These are phyloP conservation scores for Aporophyla nigra DNA, from an alignment of 2,888 invertebrate species.

Conservation along the genomic window DNA sequence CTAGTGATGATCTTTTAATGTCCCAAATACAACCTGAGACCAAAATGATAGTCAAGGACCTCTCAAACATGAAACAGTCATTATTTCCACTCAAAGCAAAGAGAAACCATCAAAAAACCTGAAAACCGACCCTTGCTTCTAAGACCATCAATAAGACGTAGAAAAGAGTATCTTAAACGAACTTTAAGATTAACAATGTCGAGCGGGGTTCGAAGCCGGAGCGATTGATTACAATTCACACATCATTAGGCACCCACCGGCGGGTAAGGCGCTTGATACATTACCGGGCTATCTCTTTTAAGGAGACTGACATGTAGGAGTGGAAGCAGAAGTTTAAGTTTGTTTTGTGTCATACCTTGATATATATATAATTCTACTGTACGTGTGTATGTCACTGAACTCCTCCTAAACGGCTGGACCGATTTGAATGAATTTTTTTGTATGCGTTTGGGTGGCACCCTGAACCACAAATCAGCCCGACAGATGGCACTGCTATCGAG, in stretches of 20 bases:
- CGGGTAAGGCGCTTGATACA: constrained; percentile 71
- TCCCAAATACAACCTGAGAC: neutral
- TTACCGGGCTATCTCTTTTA: constrained; percentile 71
- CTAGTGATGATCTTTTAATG: neutral
- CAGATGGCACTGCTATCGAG: no score
- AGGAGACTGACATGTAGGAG: constrained; percentile 54
- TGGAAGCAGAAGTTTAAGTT: constrained; percentile 40
- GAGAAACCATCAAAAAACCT: constrained; percentile 31
- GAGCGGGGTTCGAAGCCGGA: constrained; percentile 62
- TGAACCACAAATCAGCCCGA: no score
- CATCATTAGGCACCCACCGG: constrained; percentile 75
- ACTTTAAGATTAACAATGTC: constrained; percentile 72
- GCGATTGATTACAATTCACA: constrained; percentile 79
- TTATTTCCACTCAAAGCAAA: constrained; percentile 24
- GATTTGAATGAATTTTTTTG: no score
- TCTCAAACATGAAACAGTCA: constrained; percentile 17
- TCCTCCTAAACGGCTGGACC: no score
- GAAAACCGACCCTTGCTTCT: constrained; percentile 44
- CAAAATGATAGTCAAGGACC: neutral
- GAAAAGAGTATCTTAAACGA: constrained; percentile 67
- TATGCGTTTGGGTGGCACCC: no score
- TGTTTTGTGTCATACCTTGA: neutral
- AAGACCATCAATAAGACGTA: constrained; percentile 60
- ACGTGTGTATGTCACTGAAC: no score
- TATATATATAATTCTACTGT: no score